These are phyloP conservation scores for Ophioninae sp. DNA, from an alignment of 2,888 invertebrate genomes.

Conservation along the genomic window DNA sequence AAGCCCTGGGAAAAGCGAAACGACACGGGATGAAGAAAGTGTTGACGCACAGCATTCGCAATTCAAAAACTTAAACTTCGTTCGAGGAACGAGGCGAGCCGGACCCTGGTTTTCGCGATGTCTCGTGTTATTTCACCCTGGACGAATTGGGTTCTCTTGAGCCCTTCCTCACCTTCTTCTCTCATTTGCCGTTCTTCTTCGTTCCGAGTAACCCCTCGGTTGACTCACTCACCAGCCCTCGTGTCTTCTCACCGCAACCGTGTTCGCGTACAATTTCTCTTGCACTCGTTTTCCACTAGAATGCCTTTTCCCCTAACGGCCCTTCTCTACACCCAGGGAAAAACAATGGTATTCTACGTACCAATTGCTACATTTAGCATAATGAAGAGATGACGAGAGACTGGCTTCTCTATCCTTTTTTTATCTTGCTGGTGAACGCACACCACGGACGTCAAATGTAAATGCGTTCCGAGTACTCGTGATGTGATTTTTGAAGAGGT, in stretches of 20 bases:
- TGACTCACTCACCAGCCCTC: background rate
- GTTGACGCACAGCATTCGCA: slow-evolving; percentile 57
- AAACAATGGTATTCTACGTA: slow-evolving; percentile 66
- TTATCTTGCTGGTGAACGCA: slow-evolving; percentile 24
- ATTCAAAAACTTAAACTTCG: slow-evolving; percentile 64
- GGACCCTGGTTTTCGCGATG: slow-evolving; percentile 49
- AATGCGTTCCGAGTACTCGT: no score
- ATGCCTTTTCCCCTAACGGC: slow-evolving; percentile 61
- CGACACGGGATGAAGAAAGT: slow-evolving; percentile 19
- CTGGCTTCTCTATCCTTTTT: slow-evolving; percentile 46
- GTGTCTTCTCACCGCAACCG: slow-evolving; percentile 33
- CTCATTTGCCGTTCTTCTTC: background rate
- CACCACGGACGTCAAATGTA: slow-evolving; percentile 1
- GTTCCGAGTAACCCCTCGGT: background rate
- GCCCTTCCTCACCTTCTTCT: background rate
- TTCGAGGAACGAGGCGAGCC: slow-evolving; percentile 49
- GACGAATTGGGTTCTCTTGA: slow-evolving; percentile 9
- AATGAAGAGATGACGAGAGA: slow-evolving; percentile 62
- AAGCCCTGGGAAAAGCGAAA: slow-evolving; percentile 31
- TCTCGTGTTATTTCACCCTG: slow-evolving; percentile 46
- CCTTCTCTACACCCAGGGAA: slow-evolving; percentile 59
- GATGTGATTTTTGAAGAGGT: no score
- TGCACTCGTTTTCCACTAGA: slow-evolving; percentile 50
- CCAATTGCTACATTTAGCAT: slow-evolving; percentile 65
- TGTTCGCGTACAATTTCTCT: slow-evolving; percentile 56